phyloP scores from a whole-genome alignment of 2,888 invertebrate species.

The Spilarctia lutea region DNA sequence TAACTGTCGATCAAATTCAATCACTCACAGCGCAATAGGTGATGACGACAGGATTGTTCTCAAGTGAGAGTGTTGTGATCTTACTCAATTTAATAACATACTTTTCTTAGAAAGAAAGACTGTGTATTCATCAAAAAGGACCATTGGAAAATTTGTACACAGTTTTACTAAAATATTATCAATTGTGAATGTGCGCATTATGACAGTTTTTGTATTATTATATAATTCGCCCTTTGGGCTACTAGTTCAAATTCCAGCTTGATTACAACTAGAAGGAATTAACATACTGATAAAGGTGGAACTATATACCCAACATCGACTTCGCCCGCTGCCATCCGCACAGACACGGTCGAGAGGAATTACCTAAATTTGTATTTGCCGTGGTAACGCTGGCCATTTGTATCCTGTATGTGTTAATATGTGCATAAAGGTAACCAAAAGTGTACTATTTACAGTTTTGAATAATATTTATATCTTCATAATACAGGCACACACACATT shows the following conservation, averaged over 20 bases:
- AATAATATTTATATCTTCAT: not conserved
- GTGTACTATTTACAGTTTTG: not conserved
- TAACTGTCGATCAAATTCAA: conserved; percentile 9
- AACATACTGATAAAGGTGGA: conserved; percentile 47
- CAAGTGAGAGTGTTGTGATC: not conserved
- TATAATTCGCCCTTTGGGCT: not conserved
- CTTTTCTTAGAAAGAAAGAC: not conserved
- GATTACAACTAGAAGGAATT: too few species aligned
- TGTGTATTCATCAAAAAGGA: not conserved
- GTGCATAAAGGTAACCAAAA: too few species aligned
- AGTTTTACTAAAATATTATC: not conserved
- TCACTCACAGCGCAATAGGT: conserved; percentile 21
- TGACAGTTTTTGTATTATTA: not conserved
- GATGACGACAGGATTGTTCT: not conserved
- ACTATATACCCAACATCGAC: conserved; percentile 63
- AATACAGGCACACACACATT: too few species aligned
- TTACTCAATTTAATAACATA: not conserved
- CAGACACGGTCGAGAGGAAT: conserved; percentile 43
- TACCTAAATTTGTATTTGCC: too few species aligned
- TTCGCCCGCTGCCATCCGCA: conserved; percentile 57
- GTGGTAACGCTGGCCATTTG: too few species aligned
- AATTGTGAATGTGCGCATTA: not conserved
- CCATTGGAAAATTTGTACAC: not conserved
- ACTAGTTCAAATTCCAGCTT: too few species aligned
- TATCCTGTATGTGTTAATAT: too few species aligned